These are phyloP conservation scores for Malurus cyaneus DNA, from an alignment of 2,113 vertebrate genomes.

Conservation along the genomic window DNA sequence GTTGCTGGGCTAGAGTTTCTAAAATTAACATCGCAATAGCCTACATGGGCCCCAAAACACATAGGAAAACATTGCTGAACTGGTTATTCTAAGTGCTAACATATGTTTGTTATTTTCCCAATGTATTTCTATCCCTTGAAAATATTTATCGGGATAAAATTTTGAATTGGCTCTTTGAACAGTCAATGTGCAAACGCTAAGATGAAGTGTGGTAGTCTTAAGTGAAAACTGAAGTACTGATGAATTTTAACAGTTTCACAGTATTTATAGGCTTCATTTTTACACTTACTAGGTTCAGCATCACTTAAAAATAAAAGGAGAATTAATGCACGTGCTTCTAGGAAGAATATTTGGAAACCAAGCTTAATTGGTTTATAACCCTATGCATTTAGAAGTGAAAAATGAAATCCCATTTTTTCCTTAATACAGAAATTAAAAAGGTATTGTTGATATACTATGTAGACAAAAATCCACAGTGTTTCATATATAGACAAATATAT, in stretches of 20 bases:
- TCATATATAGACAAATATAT: background rate
- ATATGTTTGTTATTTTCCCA: constrained; percentile 26
- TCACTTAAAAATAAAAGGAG: background rate
- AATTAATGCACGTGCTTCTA: background rate
- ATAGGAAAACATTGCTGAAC: constrained; percentile 17
- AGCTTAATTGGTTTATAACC: background rate
- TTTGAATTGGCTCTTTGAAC: constrained; percentile 14
- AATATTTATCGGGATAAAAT: constrained; percentile 45
- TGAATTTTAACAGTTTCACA: background rate
- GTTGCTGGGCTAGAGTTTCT: constrained; percentile 58
- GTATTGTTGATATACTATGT: background rate
- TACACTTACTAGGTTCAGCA: background rate
- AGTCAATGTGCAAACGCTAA: background rate
- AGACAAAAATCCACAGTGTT: background rate
- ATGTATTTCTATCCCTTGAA: background rate
- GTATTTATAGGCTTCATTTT: background rate
- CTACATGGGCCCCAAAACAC: constrained; percentile 1
- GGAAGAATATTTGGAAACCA: background rate
- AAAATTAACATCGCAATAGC: constrained; percentile 55
- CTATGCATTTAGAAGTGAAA: background rate
- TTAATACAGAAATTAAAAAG: background rate
- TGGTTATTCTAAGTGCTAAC: constrained; percentile 11
- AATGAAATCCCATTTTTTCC: background rate
- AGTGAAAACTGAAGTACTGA: constrained; percentile 13
- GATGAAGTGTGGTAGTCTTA: background rate